Base-by-base conservation (phyloP, 2,113 vertebrate genomes). In the Corvus hawaiiensis region DNA sequence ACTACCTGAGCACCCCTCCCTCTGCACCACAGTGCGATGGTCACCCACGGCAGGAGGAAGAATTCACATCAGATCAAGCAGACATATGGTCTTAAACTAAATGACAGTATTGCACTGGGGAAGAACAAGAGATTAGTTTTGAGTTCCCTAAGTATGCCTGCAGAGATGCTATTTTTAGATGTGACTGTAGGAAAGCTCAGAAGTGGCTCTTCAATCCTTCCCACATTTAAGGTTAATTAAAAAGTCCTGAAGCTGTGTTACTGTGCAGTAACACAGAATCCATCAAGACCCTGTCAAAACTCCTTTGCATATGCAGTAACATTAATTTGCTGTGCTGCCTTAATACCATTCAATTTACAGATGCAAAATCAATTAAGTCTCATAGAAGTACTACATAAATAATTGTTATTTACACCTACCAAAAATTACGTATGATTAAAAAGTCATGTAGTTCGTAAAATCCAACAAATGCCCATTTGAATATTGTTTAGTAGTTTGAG, bases 1-100 rank as follows among this genome's bases (percentile, higher is more conserved):
- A 48, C 52, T 27, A 19, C n/a, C 37, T 37, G 72, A 63, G 30
- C 32, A 48, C 8, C 30, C 1, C 28, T 74, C 44, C 54, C 54
- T 51, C 55, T 4, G 8, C 6, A 8, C 26, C 0, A 0, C 28
- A 32, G 59, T 26, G 49, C 1, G 5, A 61, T 1, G 26, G 63
- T 19, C 68, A 55, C 2, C 12, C n/a, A 18, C 0, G 6, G 24
- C 4, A 35, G 77, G 52, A 49, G 23, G 24, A 62, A 54, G 24
- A 74, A 43, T 30, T 83, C 33, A 37, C 22, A 6, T 43, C 35
- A 41, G 18, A 79, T 46, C 56, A 79, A 74, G 56, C 52, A 90
- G 69, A 55, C 54, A 19, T 7, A 55, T 43, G 44, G 18, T 43
- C 52, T 74, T 51, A 78, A 71, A 69, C 43, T 28, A 66, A 93